Evolutionary conservation across 2,888 invertebrate genomes (phyloP), one percentile per base, ranked within the genome.

Genomic region (Athrips mouffetella): DNA sequence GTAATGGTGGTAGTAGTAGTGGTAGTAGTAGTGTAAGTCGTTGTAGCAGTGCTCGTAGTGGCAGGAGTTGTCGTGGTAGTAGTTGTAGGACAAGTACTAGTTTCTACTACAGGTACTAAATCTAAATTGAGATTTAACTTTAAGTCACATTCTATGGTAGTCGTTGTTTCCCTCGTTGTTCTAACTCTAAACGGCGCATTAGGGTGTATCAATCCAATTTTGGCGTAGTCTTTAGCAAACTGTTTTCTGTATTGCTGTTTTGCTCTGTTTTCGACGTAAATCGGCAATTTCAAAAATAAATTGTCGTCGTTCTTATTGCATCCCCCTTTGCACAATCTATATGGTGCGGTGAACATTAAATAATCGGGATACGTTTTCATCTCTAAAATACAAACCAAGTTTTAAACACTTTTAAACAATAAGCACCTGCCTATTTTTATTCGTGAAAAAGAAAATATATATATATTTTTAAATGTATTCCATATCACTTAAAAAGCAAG

Each of bases 311-410:
- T 52, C 3, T 48, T 48, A 25, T 66, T 61, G 50, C 73, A 75
- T 20, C 66, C 72, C 11, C 76, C 75, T 8, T 74, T 66, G 54
- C 78, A 79, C 8, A 85, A 55, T 62, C 63, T 79, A 56, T 73
- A 82, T 8, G 85, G 84, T 16, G 84, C 84, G 42, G 84, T 85
- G 53, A 86, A 86, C 50, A 73, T 50, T 52, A 84, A 63, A 30
- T 67, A 57, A 42, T 58, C 67, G 1, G 79, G 76, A 27, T 45
- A n/a, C n/a, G n/a, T 63, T 21, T 20, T 57, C 35, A 61, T 52
- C 49, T 67, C 81, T 84, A 80, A 67, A 81, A 80, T 62, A 49
- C 59, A 60, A 55, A 59, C 27, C 27, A n/a, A 27, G 7, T 2
- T n/a, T n/a, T n/a, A n/a, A n/a, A n/a, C n/a, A n/a, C 8, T 27